These are phyloP conservation scores for Marisa cornuarietis DNA, from an alignment of 1,140 invertebrate genomes.

Conservation along the genomic window DNA sequence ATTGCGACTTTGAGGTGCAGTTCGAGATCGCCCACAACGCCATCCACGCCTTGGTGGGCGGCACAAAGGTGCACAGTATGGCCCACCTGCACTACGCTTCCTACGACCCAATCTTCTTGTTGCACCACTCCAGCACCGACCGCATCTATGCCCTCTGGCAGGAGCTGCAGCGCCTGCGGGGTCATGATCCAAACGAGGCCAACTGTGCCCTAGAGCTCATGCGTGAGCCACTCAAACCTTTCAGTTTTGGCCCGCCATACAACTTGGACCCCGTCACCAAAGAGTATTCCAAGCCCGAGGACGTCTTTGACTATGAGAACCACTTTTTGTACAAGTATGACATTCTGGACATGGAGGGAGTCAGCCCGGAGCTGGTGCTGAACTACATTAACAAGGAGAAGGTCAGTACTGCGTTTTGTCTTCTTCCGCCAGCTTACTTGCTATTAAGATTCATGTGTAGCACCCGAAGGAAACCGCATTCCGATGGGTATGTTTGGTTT, in stretches of 20 bases:
- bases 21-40: conserved; percentile 40
- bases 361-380: conserved; percentile 23
- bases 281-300: conserved; percentile 31
- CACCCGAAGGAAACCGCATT: not conserved
- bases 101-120: conserved; percentile 38
- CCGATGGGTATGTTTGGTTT: no score
- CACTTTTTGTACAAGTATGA: conserved; percentile 40
- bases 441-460: no score
- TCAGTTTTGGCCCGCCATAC: conserved; percentile 39
- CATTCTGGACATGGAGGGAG: conserved; percentile 31
- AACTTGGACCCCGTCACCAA: conserved; percentile 34
- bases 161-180: conserved; percentile 32
- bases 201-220: conserved; percentile 41
- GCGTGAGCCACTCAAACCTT: conserved; percentile 38
- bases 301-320: conserved; percentile 31
- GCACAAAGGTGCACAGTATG: conserved; percentile 27
- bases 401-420: not conserved
- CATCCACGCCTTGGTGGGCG: conserved; percentile 38
- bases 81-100: conserved; percentile 39
- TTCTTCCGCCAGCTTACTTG: no score
- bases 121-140: conserved; percentile 39
- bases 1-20: conserved; percentile 42
- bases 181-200: conserved; percentile 26
- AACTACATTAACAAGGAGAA: conserved; percentile 29
- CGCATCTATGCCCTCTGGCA: conserved; percentile 42